These are phyloP conservation scores for Acridotheres tristis DNA, from an alignment of 2,797 vertebrate species.

Conservation along the genomic window DNA sequence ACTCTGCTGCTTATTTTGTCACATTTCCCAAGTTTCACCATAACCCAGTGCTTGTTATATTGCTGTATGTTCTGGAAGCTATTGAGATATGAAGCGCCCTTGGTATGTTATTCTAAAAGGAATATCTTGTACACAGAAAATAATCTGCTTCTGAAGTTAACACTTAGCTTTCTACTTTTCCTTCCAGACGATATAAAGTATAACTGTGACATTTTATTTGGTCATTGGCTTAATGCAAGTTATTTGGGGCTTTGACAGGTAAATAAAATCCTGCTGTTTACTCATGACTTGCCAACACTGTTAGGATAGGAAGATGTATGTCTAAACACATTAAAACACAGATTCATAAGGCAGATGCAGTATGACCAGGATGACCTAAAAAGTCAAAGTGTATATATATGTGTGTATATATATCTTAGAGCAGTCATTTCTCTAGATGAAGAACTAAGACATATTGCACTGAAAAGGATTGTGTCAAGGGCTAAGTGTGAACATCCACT, in stretches of 20 bases:
- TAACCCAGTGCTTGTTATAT: not conserved
- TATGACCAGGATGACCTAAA: not conserved
- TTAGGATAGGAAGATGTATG: not conserved
- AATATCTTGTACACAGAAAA: not conserved
- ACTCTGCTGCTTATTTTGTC: conserved; percentile 32
- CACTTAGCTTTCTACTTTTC: not conserved
- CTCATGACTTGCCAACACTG: not conserved
- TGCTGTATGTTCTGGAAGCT: not conserved
- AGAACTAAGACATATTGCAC: not conserved
- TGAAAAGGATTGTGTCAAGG: not conserved
- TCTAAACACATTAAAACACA: not conserved
- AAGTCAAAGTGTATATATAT: not conserved
- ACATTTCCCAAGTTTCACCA: conserved; percentile 24
- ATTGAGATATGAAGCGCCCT: not conserved
- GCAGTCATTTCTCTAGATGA: not conserved
- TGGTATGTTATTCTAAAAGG: not conserved
- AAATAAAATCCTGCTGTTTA: not conserved
- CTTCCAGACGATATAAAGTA: not conserved
- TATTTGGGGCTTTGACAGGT: not conserved
- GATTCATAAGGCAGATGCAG: not conserved
- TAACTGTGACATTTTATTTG: not conserved
- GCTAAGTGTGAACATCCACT: not conserved
- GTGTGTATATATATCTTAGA: not conserved
- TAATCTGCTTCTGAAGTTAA: not conserved
- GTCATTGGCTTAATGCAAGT: not conserved